Base-by-base conservation (phyloP, 2,113 vertebrate genomes). In the Myodes glareolus region DNA sequence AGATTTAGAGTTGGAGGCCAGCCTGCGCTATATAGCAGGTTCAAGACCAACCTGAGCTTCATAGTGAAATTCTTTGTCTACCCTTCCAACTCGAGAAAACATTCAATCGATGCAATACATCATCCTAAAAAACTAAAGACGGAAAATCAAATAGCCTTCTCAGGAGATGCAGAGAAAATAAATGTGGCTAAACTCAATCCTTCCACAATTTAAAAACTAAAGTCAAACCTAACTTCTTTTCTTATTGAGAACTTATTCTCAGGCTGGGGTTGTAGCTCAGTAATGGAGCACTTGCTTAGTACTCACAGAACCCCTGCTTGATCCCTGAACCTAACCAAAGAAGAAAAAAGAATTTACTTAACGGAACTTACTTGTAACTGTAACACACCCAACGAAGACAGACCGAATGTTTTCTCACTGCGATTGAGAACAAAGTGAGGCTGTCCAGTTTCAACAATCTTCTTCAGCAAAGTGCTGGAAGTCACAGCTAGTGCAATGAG, bases 211-310 rank as follows among this genome's bases (percentile, higher is more conserved):
- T 72, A 76, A 88, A 92, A 86, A 78, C 42, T 58, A 72, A 42
- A 77, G 75, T 92, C 16, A 68, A 63, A 67, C 12, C 63, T 87
- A 50, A 93, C 21, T 89, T 90, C 45, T 3, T 93, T 36, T 91
- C 50, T 88, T 58, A n/a, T 58, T 31, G 75, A 84, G n/a, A 92
- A 94, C 7, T 58, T 94, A 19, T 80, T 88, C 47, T 94, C 50
- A 21, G 21, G 8, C 1, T 47, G 23, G n/a, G n/a, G 50, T 1
- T 45, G 4, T 27, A 21, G 50, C 1, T 88, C 33, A 29, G n/a
- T 19, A 36, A 8, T 58, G 27, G 61, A 52, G 31, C 63, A 61
- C 11, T 47, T 80, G 19, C 13, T 29, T 70, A 33, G 1, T 13
- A 19, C 45, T 70, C 19, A 4, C 25, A 29, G 39, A 52, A 23